Percentiles rank a stretch among this genome's conserved stretches.
Conservation (phyloP, 2,888 invertebrate species). For the Schrankia costaestrigalis region DNA sequence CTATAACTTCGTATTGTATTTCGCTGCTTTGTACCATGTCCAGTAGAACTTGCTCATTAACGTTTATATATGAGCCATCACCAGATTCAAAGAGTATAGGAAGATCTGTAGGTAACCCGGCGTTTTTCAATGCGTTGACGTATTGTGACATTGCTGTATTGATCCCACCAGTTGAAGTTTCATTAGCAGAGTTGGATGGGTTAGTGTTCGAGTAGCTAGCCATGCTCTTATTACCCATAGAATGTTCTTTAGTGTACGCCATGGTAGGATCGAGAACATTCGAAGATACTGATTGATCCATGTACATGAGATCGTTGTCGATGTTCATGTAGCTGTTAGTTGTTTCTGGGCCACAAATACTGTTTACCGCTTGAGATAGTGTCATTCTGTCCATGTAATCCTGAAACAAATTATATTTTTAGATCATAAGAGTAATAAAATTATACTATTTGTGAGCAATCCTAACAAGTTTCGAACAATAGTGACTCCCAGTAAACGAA, state of each 20-base stretch:
- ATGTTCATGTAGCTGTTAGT: slow-evolving; percentile 62
- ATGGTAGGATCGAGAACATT: slow-evolving; percentile 57
- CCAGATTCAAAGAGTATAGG: slow-evolving; percentile 84
- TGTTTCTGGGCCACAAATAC: slow-evolving; percentile 66
- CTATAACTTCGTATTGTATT: slow-evolving; percentile 76
- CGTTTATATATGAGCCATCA: slow-evolving; percentile 83
- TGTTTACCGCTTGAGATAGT: slow-evolving; percentile 70
- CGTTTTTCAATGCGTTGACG: slow-evolving; percentile 72
- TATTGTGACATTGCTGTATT: slow-evolving; percentile 73
- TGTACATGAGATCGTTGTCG: slow-evolving; percentile 67
- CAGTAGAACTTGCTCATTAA: slow-evolving; percentile 82
- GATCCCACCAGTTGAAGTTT: slow-evolving; percentile 47
- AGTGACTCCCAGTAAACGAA: too few species aligned
- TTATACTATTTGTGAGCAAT: background rate
- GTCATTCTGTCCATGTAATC: slow-evolving; percentile 73
- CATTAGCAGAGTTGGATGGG: slow-evolving; percentile 43
- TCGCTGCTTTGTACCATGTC: slow-evolving; percentile 78
- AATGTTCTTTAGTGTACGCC: slow-evolving; percentile 53
- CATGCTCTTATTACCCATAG: slow-evolving; percentile 54
- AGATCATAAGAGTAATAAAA: background rate
- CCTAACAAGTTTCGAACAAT: too few species aligned
- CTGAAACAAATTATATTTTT: slow-evolving; percentile 38
- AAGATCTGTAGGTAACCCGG: slow-evolving; percentile 68
- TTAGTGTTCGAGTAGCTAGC: slow-evolving; percentile 51
- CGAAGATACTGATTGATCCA: slow-evolving; percentile 61